Percentiles rank a stretch among this genome's conserved stretches.
These are phyloP conservation scores for Unio delphinus DNA, from an alignment of 2,888 invertebrate species.

Conservation along the genomic window DNA sequence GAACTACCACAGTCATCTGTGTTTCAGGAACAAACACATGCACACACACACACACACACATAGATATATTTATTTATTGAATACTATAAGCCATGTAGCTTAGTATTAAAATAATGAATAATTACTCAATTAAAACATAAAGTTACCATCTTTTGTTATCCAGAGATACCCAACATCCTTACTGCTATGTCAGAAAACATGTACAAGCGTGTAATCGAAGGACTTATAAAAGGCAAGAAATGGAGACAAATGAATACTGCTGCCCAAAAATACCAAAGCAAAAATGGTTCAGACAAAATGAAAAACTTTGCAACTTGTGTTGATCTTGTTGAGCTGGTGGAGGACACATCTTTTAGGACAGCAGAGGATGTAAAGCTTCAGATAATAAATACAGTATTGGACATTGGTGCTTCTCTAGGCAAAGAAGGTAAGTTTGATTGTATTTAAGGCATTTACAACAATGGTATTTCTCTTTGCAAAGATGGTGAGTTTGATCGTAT, in stretches of 20 bases:
- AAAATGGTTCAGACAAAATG: slow-evolving; percentile 28
- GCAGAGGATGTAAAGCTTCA: slow-evolving; percentile 31
- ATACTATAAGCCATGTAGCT: too few species aligned
- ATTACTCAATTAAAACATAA: too few species aligned
- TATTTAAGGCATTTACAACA: too few species aligned
- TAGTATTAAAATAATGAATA: too few species aligned
- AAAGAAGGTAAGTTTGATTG: slow-evolving; percentile 19
- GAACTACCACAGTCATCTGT: too few species aligned
- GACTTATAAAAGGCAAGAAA: slow-evolving; percentile 31
- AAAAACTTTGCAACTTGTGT: slow-evolving; percentile 33
- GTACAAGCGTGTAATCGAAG: slow-evolving; percentile 33
- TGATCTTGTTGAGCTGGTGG: slow-evolving; percentile 30
- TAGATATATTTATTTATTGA: too few species aligned
- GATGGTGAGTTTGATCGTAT: too few species aligned
- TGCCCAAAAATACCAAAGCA: slow-evolving; percentile 31
- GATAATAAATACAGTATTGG: slow-evolving; percentile 30
- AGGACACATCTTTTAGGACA: slow-evolving; percentile 18
- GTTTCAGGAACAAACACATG: too few species aligned
- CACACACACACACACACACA: too few species aligned
- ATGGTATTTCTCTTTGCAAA: too few species aligned
- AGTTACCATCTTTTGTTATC: not conserved
- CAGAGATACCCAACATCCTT: slow-evolving; percentile 45
- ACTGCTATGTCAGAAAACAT: slow-evolving; percentile 22
- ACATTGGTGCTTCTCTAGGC: slow-evolving; percentile 34
- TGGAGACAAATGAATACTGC: slow-evolving; percentile 46